Base-by-base conservation (phyloP, 2,113 vertebrate species). In the Haliaeetus leucogaster region DNA sequence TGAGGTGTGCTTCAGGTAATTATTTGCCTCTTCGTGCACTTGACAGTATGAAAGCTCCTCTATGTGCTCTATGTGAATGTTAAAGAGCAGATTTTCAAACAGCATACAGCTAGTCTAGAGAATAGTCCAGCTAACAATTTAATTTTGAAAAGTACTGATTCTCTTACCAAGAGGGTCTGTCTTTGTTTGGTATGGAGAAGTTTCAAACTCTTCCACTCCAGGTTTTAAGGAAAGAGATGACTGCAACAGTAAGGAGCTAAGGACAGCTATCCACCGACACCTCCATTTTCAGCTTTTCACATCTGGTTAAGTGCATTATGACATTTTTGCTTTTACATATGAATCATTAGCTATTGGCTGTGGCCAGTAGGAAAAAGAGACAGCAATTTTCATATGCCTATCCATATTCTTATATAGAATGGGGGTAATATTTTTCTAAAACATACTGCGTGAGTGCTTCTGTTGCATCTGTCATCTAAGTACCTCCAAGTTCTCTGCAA, bases 291-390 rank as follows among this genome's bases (percentile, higher is more conserved):
- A 88, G 93, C 42, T 87, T 89, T 82, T 84, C 90, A 91, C 92
- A 91, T 94, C 84, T 96, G 94, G 32, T 74, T 93, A 85, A 96
- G 82, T 87, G 74, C 56, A 76, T 91, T 76, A 40, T 87, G 92
- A 79, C 73, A 74, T 87, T 87, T 93, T 86, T 89, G 67, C 86
- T 89, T 48, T 87, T 91, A 81, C 68, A 21, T 79, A 50, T 79
- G 81, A 89, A 93, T 81, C 81, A 78, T 84, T 90, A 91, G 65
- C 81, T 87, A 74, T 87, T 82, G 94, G 73, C 84, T 53, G 29
- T 82, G 73, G 65, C 65, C 74, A 50, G 70, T 30, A 91, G 95
- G 90, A 91, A 87, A 85, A 86, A 91, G 68, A 77, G 86, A 85
- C 83, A 90, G 59, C 42, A 40, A 53, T 87, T 94, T 93, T 95